Base-by-base conservation (phyloP, 2,113 vertebrate species). In the Cyphomyrus plagiostoma region DNA sequence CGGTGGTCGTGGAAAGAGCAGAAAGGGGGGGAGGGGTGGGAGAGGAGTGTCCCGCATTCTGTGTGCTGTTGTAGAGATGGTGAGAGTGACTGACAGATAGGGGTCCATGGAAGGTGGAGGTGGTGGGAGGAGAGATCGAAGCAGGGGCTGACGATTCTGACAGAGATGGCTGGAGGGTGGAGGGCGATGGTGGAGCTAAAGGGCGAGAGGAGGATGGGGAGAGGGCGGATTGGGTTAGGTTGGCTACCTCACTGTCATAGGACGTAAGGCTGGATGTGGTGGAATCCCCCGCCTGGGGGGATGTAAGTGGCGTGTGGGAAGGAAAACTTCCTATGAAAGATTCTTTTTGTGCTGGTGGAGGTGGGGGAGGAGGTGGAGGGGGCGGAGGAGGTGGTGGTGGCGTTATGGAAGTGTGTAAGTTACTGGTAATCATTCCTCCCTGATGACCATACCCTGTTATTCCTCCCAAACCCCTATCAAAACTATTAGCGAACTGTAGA, bases 241-340 rank as follows among this genome's bases (percentile, higher is more conserved):
- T 98, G 86, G 97, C 97, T 92, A 98, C 97, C 91, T 98, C 97
- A 1, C 97, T 98, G 93, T 98, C 97, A 0, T 98, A 98, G 23
- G 97, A 98, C 2, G 97, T 98, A 89, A 98, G 95, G 94, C 97
- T 98, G 50, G 97, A 98, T 0, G 97, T 92, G 0, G 97, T 97
- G 62, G 97, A 98, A 93, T 98, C 97, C 11, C 96, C 95, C 2
- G 96, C 90, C 89, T 97, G 95, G 0, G 96, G 93, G 23, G 95
- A 95, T 1, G 94, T 52, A 8, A 93, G 90, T n/a, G 93, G 93
- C 88, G 23, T 89, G 89, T 82, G 93, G 21, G 11, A 80, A 30
- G 90, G 13, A 48, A 84, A 42, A 48, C 17, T 13, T 80, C 83
- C 70, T 30, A 90, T 15, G 35, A 53, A 49, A 89, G 42, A 21